phyloP scores from a whole-genome alignment of 2,113 vertebrate species.

The Nettapus auritus region DNA sequence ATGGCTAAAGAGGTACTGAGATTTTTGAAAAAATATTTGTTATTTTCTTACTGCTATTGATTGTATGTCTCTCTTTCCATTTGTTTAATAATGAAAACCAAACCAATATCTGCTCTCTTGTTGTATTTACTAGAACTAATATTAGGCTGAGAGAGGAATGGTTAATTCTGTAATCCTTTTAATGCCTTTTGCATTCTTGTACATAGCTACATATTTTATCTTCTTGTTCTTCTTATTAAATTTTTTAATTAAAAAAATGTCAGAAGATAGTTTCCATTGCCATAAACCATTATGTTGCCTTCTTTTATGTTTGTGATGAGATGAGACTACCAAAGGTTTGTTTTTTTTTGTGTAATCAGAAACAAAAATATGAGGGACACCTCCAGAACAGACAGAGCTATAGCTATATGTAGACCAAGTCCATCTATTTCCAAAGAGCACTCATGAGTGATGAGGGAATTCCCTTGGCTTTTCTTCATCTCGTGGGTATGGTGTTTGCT shows the following conservation, averaged over 20 bases:
- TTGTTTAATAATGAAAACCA: background rate
- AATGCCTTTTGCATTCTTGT: background rate
- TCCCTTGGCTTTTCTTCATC: background rate
- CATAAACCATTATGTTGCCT: background rate
- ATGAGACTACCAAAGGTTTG: background rate
- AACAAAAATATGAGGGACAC: background rate
- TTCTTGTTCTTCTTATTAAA: background rate
- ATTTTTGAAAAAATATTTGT: background rate
- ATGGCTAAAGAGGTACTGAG: background rate
- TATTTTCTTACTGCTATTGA: background rate
- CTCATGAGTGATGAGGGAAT: background rate
- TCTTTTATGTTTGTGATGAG: background rate
- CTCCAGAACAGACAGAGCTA: background rate
- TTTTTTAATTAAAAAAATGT: background rate
- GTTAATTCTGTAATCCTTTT: background rate
- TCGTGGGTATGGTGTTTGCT: background rate
- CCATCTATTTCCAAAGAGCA: background rate
- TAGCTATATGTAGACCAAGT: background rate
- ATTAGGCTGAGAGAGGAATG: background rate
- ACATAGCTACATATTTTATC: rapidly evolving
- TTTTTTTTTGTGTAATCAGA: background rate
- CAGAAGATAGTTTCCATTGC: background rate
- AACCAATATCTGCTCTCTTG: background rate
- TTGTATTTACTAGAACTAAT: background rate
- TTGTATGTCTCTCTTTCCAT: rapidly evolving